These are phyloP conservation scores for Nemapogon koenigi DNA, from an alignment of 2,888 invertebrate genomes.

Conservation along the genomic window DNA sequence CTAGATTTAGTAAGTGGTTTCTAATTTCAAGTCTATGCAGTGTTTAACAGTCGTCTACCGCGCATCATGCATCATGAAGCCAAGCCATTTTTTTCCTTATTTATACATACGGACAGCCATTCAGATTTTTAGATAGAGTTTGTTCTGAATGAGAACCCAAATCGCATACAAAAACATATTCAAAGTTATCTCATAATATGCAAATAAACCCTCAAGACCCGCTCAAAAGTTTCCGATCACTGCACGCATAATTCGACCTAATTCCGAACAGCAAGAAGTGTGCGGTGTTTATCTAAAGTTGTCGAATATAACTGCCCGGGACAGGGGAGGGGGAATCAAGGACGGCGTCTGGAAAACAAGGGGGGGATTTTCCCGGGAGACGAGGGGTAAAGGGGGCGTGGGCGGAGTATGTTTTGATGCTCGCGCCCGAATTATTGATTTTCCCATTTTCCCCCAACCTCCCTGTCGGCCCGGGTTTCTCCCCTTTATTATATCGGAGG, in stretches of 20 bases:
- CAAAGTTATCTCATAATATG: too few species aligned
- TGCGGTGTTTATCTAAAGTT: constrained; percentile 50
- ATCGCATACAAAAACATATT: too few species aligned
- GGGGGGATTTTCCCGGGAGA: constrained; percentile 60
- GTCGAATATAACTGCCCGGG: constrained; percentile 32
- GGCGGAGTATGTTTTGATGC: constrained; percentile 57
- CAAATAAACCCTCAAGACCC: too few species aligned
- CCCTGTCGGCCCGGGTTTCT: constrained; percentile 16
- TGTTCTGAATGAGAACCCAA: too few species aligned
- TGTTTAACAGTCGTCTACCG: too few species aligned
- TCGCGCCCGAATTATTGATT: constrained; percentile 57
- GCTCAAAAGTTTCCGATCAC: too few species aligned
- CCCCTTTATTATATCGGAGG: constrained; percentile 42
- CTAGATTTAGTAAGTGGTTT: too few species aligned
- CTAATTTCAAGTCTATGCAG: too few species aligned
- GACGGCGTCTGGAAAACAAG: constrained; percentile 63
- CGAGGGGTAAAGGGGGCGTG: constrained; percentile 22
- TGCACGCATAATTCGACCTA: constrained; percentile 57
- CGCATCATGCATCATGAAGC: too few species aligned
- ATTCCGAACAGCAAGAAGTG: constrained; percentile 45
- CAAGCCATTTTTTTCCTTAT: too few species aligned
- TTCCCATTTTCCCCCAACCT: constrained; percentile 33
- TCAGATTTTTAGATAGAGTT: too few species aligned
- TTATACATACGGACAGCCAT: too few species aligned
- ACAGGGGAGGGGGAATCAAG: constrained; percentile 51